These are phyloP conservation scores for Cephalopterus ornatus DNA, from an alignment of 2,113 vertebrate species.

Conservation along the genomic window DNA sequence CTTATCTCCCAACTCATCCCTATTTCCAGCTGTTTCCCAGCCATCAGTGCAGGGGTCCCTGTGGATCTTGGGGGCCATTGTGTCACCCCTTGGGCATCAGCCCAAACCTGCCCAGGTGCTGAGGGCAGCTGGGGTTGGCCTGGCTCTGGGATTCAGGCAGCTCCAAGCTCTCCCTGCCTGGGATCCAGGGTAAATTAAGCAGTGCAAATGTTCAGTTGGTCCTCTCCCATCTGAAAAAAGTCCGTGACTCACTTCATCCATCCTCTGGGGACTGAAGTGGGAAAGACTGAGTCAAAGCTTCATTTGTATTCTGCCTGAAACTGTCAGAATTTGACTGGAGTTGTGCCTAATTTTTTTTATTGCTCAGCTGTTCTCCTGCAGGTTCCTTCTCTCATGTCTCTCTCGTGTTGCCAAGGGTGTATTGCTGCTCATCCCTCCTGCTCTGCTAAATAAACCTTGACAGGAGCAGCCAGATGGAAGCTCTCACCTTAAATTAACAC, in stretches of 20 bases:
- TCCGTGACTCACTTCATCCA: not conserved
- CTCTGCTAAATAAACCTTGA: not conserved
- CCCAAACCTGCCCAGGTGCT: not conserved
- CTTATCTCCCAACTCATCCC: not conserved
- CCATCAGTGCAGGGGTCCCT: not conserved
- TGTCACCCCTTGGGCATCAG: not conserved
- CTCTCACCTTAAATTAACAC: not conserved
- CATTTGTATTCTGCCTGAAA: not conserved
- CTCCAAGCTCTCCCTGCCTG: not conserved
- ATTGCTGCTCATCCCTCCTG: not conserved
- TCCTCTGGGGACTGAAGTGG: not conserved
- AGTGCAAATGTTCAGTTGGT: not conserved
- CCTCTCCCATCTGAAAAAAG: not conserved
- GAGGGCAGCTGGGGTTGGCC: not conserved
- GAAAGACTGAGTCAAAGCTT: not conserved
- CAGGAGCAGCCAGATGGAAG: not conserved
- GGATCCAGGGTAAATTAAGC: not conserved
- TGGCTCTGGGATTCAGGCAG: not conserved
- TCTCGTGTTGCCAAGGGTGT: not conserved
- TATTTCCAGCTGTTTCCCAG: not conserved
- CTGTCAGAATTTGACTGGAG: not conserved
- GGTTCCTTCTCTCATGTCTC: not conserved
- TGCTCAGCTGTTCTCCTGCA: not conserved
- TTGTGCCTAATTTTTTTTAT: not conserved
- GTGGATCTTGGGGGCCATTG: accelerated